A percentile compares a stretch with the other conserved stretches of the same genome.
Evolutionary conservation across 2,113 vertebrate genomes (phyloP).

Genomic region (Scopus umbretta): DNA sequence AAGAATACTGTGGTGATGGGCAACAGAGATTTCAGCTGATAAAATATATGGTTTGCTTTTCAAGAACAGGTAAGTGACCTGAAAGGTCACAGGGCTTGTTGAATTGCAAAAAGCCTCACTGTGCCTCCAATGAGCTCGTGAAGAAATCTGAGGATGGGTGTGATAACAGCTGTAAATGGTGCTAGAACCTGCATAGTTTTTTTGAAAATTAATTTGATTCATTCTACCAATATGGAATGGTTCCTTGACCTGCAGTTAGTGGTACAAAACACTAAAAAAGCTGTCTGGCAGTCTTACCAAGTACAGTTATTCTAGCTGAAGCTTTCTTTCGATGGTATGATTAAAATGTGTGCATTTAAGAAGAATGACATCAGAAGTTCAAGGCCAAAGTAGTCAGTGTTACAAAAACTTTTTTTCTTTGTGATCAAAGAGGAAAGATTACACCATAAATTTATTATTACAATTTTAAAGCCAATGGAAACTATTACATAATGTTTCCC

Average conservation of each 20-base stretch:
- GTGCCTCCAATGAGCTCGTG: not conserved
- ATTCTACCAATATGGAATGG: not conserved
- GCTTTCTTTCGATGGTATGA: not conserved
- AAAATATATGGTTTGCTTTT: not conserved
- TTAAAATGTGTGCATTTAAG: not conserved
- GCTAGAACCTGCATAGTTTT: not conserved
- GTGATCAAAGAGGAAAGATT: not conserved
- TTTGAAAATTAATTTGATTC: not conserved
- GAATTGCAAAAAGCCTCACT: not conserved
- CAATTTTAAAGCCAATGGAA: not conserved
- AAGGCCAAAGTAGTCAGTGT: not conserved
- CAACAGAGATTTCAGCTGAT: not conserved
- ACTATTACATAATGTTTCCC: not conserved
- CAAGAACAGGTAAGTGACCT: not conserved
- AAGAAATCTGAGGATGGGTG: not conserved
- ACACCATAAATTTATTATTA: not conserved
- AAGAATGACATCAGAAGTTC: not conserved
- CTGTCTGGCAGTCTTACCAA: not conserved
- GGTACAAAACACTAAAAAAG: not conserved
- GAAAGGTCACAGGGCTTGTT: not conserved
- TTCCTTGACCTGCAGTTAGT: not conserved
- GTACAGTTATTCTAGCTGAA: not conserved
- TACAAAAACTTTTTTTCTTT: not conserved
- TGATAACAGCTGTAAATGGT: not conserved
- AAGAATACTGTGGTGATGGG: not conserved